Evolutionary conservation across 2,888 invertebrate species (phyloP).

Genomic region (Isoperla grammatica): DNA sequence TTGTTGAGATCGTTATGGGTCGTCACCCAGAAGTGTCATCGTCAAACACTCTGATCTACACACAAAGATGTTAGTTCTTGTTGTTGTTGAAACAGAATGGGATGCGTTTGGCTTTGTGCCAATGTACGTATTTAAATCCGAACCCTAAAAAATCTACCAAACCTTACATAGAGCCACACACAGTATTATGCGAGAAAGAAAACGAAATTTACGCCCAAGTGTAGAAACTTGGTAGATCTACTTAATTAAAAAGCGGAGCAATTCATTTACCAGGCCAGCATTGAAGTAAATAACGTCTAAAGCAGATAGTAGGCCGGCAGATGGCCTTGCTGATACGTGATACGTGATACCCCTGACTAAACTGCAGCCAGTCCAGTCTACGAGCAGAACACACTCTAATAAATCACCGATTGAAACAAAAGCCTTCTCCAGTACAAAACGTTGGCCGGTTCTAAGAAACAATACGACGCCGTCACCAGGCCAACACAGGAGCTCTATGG

Average conservation of each 20-base stretch:
- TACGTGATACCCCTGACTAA: too few species aligned
- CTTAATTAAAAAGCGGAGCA: not conserved
- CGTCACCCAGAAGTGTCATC: not conserved
- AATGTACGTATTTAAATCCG: not conserved
- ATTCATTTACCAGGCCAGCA: not conserved
- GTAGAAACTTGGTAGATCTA: not conserved
- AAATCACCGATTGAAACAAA: slow-evolving; percentile 26
- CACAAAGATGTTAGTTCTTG: too few species aligned
- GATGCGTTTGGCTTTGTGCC: too few species aligned
- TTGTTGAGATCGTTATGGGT: not conserved
- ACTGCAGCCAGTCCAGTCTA: slow-evolving; percentile 1
- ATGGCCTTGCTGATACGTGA: too few species aligned
- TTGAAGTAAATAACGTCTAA: too few species aligned
- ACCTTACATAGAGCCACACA: not conserved
- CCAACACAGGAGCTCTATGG: too few species aligned
- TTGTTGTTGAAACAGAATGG: too few species aligned
- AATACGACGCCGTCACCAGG: slow-evolving; percentile 7
- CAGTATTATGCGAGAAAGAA: not conserved
- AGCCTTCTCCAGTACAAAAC: slow-evolving; percentile 9
- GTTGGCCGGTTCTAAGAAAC: slow-evolving; percentile 14
- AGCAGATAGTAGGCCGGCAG: too few species aligned
- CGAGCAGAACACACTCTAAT: slow-evolving; percentile 17
- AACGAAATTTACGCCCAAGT: not conserved
- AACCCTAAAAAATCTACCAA: not conserved
- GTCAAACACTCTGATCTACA: too few species aligned